Percentiles rank a stretch among this genome's conserved stretches.
phyloP scores from a whole-genome alignment of 64 coral and sea anemone genomes.

The Pocillopora damicornis region DNA sequence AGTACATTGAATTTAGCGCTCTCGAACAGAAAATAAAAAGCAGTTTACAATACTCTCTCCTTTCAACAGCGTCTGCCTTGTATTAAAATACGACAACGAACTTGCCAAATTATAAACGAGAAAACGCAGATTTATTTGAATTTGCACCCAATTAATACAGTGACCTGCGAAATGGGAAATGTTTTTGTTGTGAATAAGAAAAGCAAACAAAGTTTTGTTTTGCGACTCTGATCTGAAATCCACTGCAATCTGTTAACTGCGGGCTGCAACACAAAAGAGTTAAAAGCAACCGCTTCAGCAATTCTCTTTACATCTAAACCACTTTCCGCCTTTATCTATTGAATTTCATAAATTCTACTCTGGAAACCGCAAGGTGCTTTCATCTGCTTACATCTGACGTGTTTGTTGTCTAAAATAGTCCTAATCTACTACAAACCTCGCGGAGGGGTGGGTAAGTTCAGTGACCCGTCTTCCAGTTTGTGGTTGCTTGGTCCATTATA shows the following conservation, averaged over 20 bases:
- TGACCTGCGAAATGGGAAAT: neutral
- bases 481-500: neutral
- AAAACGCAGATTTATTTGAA: neutral
- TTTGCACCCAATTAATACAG: neutral
- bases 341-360: neutral
- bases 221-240: neutral
- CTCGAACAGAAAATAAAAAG: neutral
- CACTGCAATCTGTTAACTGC: neutral
- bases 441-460: neutral
- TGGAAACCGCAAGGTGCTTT: neutral
- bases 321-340: neutral
- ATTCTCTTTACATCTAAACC: neutral
- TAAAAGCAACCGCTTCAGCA: neutral
- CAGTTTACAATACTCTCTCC: neutral
- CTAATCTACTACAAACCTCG: neutral
- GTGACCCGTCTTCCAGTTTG: neutral
- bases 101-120: neutral
- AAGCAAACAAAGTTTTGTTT: neutral
- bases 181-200: neutral
- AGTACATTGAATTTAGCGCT: neutral
- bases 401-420: neutral
- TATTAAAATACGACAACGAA: neutral
- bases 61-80: neutral
- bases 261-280: neutral
- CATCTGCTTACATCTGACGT: neutral